These are phyloP conservation scores for Cetoscarus ocellatus DNA, from an alignment of 2,797 vertebrate genomes.

Conservation along the genomic window DNA sequence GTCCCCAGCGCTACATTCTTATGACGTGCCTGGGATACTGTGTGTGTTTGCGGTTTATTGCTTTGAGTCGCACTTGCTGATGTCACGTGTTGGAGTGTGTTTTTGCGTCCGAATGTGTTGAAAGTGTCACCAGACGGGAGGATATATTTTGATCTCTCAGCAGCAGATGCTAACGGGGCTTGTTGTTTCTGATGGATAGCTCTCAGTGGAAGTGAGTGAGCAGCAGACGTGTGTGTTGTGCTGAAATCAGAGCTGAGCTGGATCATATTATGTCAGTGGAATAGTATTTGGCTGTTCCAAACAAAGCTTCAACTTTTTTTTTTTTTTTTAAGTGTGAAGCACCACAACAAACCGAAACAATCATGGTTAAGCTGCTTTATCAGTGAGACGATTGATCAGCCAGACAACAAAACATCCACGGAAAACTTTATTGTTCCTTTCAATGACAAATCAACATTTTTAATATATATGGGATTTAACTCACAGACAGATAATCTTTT, in stretches of 20 bases:
- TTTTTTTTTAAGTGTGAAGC: too few species aligned
- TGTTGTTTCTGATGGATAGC: constrained; percentile 6
- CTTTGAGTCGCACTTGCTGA: constrained; percentile 16
- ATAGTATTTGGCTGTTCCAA: not conserved
- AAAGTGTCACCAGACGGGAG: constrained; percentile 15
- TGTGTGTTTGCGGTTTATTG: constrained; percentile 40
- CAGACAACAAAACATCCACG: too few species aligned
- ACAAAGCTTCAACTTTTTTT: not conserved
- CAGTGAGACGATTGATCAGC: too few species aligned
- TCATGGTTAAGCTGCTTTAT: too few species aligned
- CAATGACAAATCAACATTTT: too few species aligned
- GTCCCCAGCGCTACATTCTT: constrained; percentile 58
- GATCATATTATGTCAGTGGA: not conserved
- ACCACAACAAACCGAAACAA: too few species aligned
- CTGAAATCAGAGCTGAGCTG: not conserved
- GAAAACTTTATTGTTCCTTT: too few species aligned
- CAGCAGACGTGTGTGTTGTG: not conserved
- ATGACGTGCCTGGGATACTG: constrained; percentile 26
- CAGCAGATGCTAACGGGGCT: constrained; percentile 4
- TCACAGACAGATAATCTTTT: too few species aligned
- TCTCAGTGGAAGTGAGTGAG: constrained; percentile 8
- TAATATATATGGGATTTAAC: too few species aligned
- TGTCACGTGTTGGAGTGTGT: not conserved
- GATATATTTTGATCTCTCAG: constrained; percentile 16
- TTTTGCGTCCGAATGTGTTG: constrained; percentile 6